phyloP scores from a whole-genome alignment of 2,888 invertebrate species.

The Itoplectis maculator region DNA sequence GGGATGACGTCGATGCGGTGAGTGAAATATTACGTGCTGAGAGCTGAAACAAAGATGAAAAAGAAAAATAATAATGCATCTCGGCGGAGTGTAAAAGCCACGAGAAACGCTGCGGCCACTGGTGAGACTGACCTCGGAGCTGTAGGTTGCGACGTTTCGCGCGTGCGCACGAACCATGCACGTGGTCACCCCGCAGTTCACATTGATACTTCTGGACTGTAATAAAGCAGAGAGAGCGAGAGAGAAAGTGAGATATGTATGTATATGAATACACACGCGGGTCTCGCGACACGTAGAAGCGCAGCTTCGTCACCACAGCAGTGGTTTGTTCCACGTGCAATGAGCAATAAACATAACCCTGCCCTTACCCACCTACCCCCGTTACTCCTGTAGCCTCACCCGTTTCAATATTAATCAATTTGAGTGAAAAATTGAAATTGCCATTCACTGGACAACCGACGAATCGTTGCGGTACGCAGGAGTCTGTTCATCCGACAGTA shows the following conservation, averaged over 20 bases:
- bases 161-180: conserved; percentile 18
- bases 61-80: conserved; percentile 17
- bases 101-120: conserved; percentile 44
- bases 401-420: conserved; percentile 49
- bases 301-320: conserved; percentile 27
- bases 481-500: not conserved
- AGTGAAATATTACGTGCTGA: not conserved
- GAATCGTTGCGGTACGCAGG: conserved; percentile 4
- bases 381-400: not conserved
- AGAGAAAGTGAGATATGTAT: no score
- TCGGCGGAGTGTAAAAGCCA: not conserved
- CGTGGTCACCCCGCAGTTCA: conserved; percentile 38
- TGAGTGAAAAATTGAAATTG: conserved; percentile 32
- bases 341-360: conserved; percentile 40
- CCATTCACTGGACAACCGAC: not conserved
- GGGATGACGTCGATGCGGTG: conserved; percentile 7
- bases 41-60: not conserved
- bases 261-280: not conserved
- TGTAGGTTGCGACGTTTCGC: conserved; percentile 1
- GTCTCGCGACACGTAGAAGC: conserved; percentile 11
- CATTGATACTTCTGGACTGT: conserved; percentile 37
- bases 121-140: conserved; percentile 26
- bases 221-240: conserved; percentile 1
- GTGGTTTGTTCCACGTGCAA: conserved; percentile 34
- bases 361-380: not conserved